phyloP scores from a whole-genome alignment of 1,140 invertebrate species.

The Rhagoletis zephyria region DNA sequence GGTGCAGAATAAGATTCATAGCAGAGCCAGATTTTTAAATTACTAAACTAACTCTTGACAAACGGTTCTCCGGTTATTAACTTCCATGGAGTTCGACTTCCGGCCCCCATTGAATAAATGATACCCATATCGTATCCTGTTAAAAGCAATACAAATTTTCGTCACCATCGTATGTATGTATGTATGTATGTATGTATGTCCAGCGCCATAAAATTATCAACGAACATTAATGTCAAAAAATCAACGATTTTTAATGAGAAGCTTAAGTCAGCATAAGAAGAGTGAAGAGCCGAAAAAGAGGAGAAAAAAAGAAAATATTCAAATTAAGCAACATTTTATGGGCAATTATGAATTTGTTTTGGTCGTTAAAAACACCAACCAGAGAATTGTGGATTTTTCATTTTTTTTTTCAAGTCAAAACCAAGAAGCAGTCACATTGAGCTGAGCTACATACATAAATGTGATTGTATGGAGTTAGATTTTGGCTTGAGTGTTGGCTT shows the following conservation, averaged over 20 bases:
- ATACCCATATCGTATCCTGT: not conserved
- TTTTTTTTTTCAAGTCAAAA: not conserved
- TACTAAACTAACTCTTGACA: too few relatives aligned
- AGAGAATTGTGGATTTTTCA: conserved; percentile 24
- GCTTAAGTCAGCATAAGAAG: not conserved
- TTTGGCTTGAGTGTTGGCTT: conserved; percentile 1
- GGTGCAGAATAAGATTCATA: too few relatives aligned
- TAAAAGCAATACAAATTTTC: not conserved
- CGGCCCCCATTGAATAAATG: too few relatives aligned
- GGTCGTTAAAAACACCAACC: conserved; percentile 45
- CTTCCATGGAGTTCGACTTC: too few relatives aligned
- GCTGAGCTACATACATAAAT: not conserved
- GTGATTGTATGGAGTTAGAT: not conserved
- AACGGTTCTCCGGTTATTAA: too few relatives aligned
- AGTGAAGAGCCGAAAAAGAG: not conserved
- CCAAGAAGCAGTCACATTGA: not conserved
- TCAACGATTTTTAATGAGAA: not conserved
- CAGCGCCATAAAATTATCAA: too few relatives aligned
- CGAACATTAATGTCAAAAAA: not conserved
- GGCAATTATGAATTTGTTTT: conserved; percentile 27
- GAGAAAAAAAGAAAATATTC: not conserved
- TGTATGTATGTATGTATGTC: too few relatives aligned
- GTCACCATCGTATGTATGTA: not conserved
- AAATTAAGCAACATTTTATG: conserved; percentile 52
- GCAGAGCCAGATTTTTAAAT: too few relatives aligned